Conservation (phyloP, 2,113 vertebrate genomes). For the Pitta sordida region DNA sequence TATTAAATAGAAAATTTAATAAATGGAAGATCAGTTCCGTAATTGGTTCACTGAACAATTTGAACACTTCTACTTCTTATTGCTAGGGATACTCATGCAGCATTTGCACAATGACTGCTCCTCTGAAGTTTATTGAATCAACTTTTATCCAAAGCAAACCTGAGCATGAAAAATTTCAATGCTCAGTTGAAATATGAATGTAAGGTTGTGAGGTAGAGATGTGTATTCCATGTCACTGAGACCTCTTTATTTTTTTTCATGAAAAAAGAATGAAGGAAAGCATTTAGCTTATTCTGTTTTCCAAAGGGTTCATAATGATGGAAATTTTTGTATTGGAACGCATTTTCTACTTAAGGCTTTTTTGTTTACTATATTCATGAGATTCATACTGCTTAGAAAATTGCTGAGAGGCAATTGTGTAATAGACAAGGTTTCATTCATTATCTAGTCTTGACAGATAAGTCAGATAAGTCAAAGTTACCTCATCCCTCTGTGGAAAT, state of each 20-base stretch:
- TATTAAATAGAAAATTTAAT: too few species aligned
- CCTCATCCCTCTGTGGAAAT: not conserved
- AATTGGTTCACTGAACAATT: too few species aligned
- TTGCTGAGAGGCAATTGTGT: not conserved
- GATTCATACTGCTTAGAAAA: not conserved
- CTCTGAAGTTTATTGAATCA: too few species aligned
- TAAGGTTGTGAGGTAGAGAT: too few species aligned
- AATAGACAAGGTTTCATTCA: not conserved
- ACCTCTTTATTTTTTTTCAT: not conserved
- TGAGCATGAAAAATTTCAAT: too few species aligned
- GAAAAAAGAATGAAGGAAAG: not conserved
- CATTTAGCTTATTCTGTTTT: not conserved
- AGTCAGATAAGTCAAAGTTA: not conserved
- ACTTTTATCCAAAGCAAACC: too few species aligned
- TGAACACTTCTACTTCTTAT: too few species aligned
- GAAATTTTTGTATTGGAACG: not conserved
- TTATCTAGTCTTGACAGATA: not conserved
- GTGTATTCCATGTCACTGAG: not conserved
- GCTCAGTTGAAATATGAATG: too few species aligned
- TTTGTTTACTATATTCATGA: not conserved
- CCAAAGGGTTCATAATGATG: not conserved
- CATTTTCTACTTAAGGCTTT: not conserved
- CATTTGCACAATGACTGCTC: too few species aligned
- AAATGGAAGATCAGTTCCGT: too few species aligned
- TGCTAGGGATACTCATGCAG: too few species aligned